Evolutionary conservation across 2,797 vertebrate genomes (phyloP).

Genomic region (Liasis olivaceus): DNA sequence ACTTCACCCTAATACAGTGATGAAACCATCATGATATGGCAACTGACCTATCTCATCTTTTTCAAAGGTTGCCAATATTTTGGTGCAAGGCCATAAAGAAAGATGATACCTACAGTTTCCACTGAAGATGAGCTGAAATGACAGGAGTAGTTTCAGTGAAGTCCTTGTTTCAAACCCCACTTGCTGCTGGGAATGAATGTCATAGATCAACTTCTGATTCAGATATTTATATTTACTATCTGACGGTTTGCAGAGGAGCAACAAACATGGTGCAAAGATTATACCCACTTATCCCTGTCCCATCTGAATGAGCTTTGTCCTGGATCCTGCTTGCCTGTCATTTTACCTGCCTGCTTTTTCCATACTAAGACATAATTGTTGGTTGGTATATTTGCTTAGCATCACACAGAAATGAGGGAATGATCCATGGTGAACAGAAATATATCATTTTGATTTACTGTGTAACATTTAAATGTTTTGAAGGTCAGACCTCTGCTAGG

Average conservation of each 20-base stretch:
- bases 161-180: background rate
- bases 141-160: background rate
- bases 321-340: constrained; percentile 37
- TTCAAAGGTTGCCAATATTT: background rate
- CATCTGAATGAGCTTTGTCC: constrained; percentile 54
- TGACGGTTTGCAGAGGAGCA: constrained; percentile 55
- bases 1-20: background rate
- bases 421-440: constrained; percentile 62
- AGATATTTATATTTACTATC: constrained; percentile 52
- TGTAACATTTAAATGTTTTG: constrained; percentile 76
- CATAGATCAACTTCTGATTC: constrained; percentile 9
- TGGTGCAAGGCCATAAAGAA: background rate
- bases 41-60: background rate
- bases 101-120: background rate
- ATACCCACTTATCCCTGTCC: constrained; percentile 42
- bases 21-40: background rate
- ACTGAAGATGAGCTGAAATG: background rate
- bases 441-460: constrained; percentile 74
- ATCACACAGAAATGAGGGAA: constrained; percentile 53
- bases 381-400: constrained; percentile 62
- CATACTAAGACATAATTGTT: constrained; percentile 63
- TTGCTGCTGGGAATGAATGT: constrained; percentile 22
- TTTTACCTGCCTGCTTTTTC: constrained; percentile 66
- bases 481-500: constrained; percentile 72
- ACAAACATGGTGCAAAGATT: constrained; percentile 57